Base-by-base conservation (phyloP, 2,113 vertebrate genomes). In the Eira barbara region DNA sequence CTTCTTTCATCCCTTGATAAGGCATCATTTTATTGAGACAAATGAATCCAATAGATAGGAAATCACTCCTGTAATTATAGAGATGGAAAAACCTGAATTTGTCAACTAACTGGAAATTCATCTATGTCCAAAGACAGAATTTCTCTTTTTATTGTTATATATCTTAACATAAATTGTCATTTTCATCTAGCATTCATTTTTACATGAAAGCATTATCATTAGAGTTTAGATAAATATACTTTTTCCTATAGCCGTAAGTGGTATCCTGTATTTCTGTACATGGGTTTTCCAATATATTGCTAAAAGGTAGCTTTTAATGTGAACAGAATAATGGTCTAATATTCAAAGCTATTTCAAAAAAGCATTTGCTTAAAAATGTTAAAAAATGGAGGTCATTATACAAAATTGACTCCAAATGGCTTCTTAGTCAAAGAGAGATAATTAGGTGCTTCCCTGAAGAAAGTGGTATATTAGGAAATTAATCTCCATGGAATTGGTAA, bases 391-490 rank as follows among this genome's bases (percentile, higher is more conserved):
- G 94, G 88, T 84, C 84, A 97, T 98, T 98, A 98, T 97, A 98
- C 29, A 91, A 98, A 98, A 96, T 98, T 98, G 95, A 98, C 88
- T 98, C 93, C 96, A 98, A 98, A 98, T 97, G 94, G 81, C 79
- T 98, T 98, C 83, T 84, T 92, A 98, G 95, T 96, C 81, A 98
- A 98, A 98, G 97, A 97, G 96, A 98, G 97, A 97, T 96, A 98
- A 98, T 98, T 98, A 97, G 96, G 91, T 98, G 42, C 89, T 98
- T 98, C 96, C 45, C 91, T 95, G 61, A 98, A 98, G 97, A 98
- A 98, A 98, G 97, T 97, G 83, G 86, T 97, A 69, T 98, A 98
- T 98, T 98, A 98, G 87, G 93, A 98, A 97, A 98, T 98, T 98
- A 98, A 98, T 98, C 96, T 98, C 97, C 95, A 96, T 96, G 86